Evolutionary conservation across 2,797 vertebrate species (phyloP).

Genomic region (Fringilla coelebs): DNA sequence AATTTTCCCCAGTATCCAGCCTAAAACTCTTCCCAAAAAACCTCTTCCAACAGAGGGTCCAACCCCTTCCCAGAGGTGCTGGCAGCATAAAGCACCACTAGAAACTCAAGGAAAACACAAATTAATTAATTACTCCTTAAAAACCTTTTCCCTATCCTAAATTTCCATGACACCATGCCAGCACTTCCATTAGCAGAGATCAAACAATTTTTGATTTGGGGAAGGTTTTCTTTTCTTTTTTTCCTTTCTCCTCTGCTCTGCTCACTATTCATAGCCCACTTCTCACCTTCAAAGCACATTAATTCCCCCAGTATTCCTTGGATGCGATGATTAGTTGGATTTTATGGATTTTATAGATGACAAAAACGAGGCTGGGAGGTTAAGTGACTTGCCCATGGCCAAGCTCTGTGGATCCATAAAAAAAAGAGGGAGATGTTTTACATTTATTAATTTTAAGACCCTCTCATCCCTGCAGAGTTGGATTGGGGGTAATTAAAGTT

Average conservation of each 20-base stretch:
- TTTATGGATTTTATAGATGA: conserved; percentile 8
- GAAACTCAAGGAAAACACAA: neutral
- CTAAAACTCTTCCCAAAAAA: neutral
- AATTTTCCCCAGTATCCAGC: neutral
- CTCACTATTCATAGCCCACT: neutral
- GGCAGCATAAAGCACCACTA: accelerated
- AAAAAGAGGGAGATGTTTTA: neutral
- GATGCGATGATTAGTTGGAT: neutral
- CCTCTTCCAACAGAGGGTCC: neutral
- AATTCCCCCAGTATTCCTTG: neutral
- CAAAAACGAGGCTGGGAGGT: conserved; percentile 10
- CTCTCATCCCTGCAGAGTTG: neutral
- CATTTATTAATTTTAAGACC: conserved; percentile 8
- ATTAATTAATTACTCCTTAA: neutral
- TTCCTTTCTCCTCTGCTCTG: neutral
- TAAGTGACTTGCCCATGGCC: neutral
- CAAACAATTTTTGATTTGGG: neutral
- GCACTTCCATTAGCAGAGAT: neutral
- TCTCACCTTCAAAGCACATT: conserved; percentile 31
- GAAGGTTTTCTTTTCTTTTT: neutral
- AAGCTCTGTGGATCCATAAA: neutral
- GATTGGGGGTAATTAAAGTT: neutral
- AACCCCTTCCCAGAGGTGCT: neutral
- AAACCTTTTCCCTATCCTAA: neutral
- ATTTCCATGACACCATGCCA: neutral